phyloP scores from a whole-genome alignment of 1,140 invertebrate species.

The Antheraea mylitta region DNA sequence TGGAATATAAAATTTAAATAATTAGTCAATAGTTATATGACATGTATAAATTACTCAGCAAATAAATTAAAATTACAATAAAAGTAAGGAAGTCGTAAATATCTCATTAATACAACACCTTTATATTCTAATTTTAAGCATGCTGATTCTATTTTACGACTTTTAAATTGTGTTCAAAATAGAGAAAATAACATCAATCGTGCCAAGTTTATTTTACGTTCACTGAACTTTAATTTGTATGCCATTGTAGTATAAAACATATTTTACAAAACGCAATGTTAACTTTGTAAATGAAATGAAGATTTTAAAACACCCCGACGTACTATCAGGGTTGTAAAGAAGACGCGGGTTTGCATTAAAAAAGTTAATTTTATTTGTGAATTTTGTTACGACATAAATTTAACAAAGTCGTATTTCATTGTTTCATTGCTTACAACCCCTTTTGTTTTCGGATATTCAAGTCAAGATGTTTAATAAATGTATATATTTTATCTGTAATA shows the following conservation, averaged over 20 bases:
- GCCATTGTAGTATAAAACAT: neutral
- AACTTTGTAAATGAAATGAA: constrained; percentile 9
- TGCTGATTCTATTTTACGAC: constrained; percentile 21
- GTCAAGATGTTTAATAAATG: neutral
- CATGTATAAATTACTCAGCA: too few relatives aligned
- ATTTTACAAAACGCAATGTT: neutral
- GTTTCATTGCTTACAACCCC: constrained; percentile 5
- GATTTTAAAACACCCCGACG: constrained; percentile 11
- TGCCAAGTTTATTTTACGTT: neutral
- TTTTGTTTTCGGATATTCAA: constrained; percentile 3
- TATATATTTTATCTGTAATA: neutral
- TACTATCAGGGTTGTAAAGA: constrained; percentile 18
- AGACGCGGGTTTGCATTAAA: neutral
- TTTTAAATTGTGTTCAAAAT: constrained; percentile 23
- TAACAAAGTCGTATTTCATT: constrained; percentile 6
- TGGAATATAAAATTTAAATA: too few relatives aligned
- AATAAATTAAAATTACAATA: neutral
- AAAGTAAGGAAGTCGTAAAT: constrained; percentile 25
- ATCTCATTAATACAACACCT: constrained; percentile 15
- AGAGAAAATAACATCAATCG: constrained; percentile 12
- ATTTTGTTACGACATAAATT: constrained; percentile 7
- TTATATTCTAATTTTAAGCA: constrained; percentile 16
- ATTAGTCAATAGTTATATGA: too few relatives aligned
- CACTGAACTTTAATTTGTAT: neutral
- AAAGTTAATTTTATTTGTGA: constrained; percentile 12